Percentiles rank a stretch among this genome's conserved stretches.
Conservation (phyloP, 2,888 invertebrate genomes). For the Nymphalis polychloros region DNA sequence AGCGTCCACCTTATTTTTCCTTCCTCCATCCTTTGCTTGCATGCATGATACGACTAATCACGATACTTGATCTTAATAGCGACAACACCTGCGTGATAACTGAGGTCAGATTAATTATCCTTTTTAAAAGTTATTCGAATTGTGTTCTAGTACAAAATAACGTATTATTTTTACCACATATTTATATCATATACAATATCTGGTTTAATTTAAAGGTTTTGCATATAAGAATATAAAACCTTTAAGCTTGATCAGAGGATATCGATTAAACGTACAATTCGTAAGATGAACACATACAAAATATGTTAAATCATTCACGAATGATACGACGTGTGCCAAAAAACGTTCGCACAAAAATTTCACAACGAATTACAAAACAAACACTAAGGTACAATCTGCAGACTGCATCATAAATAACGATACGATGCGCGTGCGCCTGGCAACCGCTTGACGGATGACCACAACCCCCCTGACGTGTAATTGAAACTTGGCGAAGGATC, state of each 20-base stretch:
- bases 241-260: not conserved
- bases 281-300: not conserved
- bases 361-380: slow-evolving; percentile 26
- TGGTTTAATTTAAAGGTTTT: not conserved
- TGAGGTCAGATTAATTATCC: slow-evolving; percentile 16
- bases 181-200: not conserved
- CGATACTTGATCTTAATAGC: slow-evolving; percentile 13
- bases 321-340: slow-evolving; percentile 24
- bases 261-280: not conserved
- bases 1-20: slow-evolving; percentile 45
- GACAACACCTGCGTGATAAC: slow-evolving; percentile 14
- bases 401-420: slow-evolving; percentile 34
- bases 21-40: slow-evolving; percentile 48
- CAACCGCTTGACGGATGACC: slow-evolving; percentile 39
- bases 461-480: slow-evolving; percentile 38
- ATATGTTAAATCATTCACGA: slow-evolving; percentile 14
- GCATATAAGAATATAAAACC: not conserved
- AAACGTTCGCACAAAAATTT: slow-evolving; percentile 28
- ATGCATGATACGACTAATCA: slow-evolving; percentile 23
- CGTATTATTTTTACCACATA: not conserved
- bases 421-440: slow-evolving; percentile 40
- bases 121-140: slow-evolving; percentile 16
- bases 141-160: slow-evolving; percentile 3
- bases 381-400: slow-evolving; percentile 18
- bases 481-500: slow-evolving; percentile 28